Evolutionary conservation across 2,797 vertebrate species (phyloP).

Genomic region (Avahi laniger): DNA sequence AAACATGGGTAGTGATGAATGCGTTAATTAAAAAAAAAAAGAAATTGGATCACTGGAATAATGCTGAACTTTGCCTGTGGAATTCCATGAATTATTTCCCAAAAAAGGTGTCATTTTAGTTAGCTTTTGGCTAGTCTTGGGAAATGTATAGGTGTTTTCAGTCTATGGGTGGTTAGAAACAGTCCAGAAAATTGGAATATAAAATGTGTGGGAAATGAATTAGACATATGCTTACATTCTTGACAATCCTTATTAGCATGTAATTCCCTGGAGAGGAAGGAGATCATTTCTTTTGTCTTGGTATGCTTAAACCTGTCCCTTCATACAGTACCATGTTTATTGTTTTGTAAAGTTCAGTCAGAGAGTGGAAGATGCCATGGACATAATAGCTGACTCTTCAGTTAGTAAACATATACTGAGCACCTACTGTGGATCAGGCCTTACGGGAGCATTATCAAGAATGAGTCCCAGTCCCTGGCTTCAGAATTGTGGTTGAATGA

Average conservation of each 20-base stretch:
- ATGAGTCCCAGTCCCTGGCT: not conserved
- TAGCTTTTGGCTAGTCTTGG: constrained; percentile 13
- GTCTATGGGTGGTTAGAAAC: constrained; percentile 35
- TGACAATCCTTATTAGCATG: constrained; percentile 22
- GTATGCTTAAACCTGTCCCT: not conserved
- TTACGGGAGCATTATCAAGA: not conserved
- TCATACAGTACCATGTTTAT: not conserved
- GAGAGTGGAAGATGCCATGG: not conserved
- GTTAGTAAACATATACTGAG: not conserved
- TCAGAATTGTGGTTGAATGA: not conserved
- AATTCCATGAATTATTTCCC: constrained; percentile 18
- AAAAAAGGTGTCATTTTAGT: not conserved
- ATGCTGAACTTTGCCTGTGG: not conserved
- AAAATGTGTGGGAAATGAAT: constrained; percentile 42
- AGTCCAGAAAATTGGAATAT: constrained; percentile 50
- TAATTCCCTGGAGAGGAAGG: constrained; percentile 19
- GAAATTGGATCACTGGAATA: not conserved
- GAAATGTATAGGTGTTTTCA: constrained; percentile 46
- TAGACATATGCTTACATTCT: constrained; percentile 47
- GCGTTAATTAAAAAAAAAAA: not conserved
- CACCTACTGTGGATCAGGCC: not conserved
- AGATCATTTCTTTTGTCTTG: constrained; percentile 16
- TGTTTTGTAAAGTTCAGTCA: constrained; percentile 11
- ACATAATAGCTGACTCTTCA: not conserved
- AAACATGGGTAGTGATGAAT: not conserved